Percentiles rank a stretch among this genome's conserved stretches.
These are phyloP conservation scores for Eupelmus urozonus DNA, from an alignment of 2,888 invertebrate genomes.

Conservation along the genomic window DNA sequence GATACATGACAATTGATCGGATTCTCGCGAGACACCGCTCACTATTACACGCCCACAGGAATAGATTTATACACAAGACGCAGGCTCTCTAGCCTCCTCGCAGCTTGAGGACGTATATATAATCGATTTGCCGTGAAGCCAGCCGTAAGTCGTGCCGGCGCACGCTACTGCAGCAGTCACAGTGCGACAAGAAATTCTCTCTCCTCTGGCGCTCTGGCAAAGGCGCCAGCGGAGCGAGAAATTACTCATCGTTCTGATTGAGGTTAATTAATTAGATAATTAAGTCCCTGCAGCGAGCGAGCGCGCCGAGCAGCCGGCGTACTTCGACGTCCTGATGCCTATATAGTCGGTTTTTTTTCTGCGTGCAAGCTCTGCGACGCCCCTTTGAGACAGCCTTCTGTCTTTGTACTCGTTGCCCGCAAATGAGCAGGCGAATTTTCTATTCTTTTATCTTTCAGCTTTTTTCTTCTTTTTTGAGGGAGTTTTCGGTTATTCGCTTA, in stretches of 20 bases:
- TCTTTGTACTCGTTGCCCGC: conserved; percentile 1
- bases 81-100: neutral
- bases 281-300: conserved; percentile 71
- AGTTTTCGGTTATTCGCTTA: neutral
- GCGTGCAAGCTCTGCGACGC: conserved; percentile 41
- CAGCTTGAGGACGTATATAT: conserved; percentile 46
- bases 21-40: conserved; percentile 37
- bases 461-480: neutral
- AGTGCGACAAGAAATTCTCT: conserved; percentile 75
- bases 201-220: conserved; percentile 63
- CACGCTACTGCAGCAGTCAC: conserved; percentile 65
- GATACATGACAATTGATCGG: conserved; percentile 53
- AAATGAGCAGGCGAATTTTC: conserved; percentile 23
- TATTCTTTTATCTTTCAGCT: neutral
- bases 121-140: conserved; percentile 77
- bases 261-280: conserved; percentile 78
- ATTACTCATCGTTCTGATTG: conserved; percentile 78
- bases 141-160: conserved; percentile 74
- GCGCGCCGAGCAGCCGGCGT: conserved; percentile 36
- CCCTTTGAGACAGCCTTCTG: neutral
- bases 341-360: too few species aligned
- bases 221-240: conserved; percentile 77
- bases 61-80: neutral
- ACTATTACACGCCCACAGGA: conserved; percentile 2
- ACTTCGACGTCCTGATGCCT: too few species aligned